Evolutionary conservation across 1,140 invertebrate genomes (phyloP).

Genomic region (Pseudoatta argentina): DNA sequence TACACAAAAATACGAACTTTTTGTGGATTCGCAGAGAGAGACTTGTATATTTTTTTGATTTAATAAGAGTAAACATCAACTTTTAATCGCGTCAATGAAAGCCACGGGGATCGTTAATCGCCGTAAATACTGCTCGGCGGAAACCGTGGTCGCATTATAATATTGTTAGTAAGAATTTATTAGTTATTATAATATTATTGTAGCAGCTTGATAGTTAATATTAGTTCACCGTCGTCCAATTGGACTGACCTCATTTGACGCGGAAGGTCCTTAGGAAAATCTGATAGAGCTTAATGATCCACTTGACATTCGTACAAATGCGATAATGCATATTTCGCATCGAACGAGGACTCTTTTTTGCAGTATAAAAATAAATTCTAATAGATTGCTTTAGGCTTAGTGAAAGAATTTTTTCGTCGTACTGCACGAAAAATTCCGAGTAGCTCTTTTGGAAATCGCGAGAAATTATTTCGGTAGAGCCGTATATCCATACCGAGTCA

Average conservation of each 20-base stretch:
- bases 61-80: constrained; percentile 44
- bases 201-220: constrained; percentile 32
- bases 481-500: constrained; percentile 24
- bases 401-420: constrained; percentile 38
- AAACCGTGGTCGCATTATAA: constrained; percentile 20
- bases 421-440: constrained; percentile 40
- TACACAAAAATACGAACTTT: constrained; percentile 50
- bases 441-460: constrained; percentile 29
- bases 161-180: constrained; percentile 22
- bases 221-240: constrained; percentile 20
- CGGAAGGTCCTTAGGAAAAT: constrained; percentile 36
- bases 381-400: constrained; percentile 56
- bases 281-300: constrained; percentile 27
- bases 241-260: constrained; percentile 27
- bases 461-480: constrained; percentile 19
- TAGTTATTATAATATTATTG: constrained; percentile 45
- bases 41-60: constrained; percentile 48
- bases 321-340: constrained; percentile 32
- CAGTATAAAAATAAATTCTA: constrained; percentile 63
- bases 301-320: constrained; percentile 39
- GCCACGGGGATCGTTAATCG: constrained; percentile 41
- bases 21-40: constrained; percentile 34
- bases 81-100: constrained; percentile 45
- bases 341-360: constrained; percentile 28
- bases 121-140: constrained; percentile 2